Evolutionary conservation across 1,140 invertebrate genomes (phyloP).

Genomic region (Pseudomyrmex gracilis): DNA sequence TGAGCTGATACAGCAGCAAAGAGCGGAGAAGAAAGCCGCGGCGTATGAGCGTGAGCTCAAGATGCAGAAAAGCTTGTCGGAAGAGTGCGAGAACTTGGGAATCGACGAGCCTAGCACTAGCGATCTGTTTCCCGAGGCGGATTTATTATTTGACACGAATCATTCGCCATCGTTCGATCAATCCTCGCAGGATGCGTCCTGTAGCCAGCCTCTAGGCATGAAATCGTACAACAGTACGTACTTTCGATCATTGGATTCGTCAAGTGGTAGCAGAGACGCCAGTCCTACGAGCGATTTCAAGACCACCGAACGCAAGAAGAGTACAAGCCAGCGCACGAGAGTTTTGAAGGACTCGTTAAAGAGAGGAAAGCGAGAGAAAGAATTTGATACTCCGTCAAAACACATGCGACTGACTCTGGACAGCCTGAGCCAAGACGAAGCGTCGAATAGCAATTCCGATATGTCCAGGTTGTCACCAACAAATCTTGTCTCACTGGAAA

Average conservation of each 20-base stretch:
- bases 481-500: slow-evolving; percentile 70
- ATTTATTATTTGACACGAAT: slow-evolving; percentile 88
- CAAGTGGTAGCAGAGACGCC: slow-evolving; percentile 81
- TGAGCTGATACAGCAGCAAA: slow-evolving; percentile 80
- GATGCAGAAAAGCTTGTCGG: slow-evolving; percentile 90
- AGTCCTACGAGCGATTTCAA: slow-evolving; percentile 79
- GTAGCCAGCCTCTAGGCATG: slow-evolving; percentile 81
- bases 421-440: slow-evolving; percentile 82
- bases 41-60: slow-evolving; percentile 87
- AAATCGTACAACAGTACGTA: slow-evolving; percentile 77
- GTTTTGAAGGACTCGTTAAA: slow-evolving; percentile 74
- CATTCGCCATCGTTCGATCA: slow-evolving; percentile 85
- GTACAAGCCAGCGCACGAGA: slow-evolving; percentile 75
- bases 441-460: slow-evolving; percentile 81
- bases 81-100: slow-evolving; percentile 91
- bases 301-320: slow-evolving; percentile 78
- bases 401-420: slow-evolving; percentile 79
- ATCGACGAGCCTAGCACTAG: slow-evolving; percentile 92
- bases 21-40: slow-evolving; percentile 84
- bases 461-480: slow-evolving; percentile 79
- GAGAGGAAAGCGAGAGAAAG: slow-evolving; percentile 74
- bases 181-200: slow-evolving; percentile 83
- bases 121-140: slow-evolving; percentile 91
- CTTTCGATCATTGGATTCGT: slow-evolving; percentile 82
- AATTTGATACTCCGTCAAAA: slow-evolving; percentile 71